These are phyloP conservation scores for Melanaphis sacchari DNA, from an alignment of 1,140 invertebrate species.

Conservation along the genomic window DNA sequence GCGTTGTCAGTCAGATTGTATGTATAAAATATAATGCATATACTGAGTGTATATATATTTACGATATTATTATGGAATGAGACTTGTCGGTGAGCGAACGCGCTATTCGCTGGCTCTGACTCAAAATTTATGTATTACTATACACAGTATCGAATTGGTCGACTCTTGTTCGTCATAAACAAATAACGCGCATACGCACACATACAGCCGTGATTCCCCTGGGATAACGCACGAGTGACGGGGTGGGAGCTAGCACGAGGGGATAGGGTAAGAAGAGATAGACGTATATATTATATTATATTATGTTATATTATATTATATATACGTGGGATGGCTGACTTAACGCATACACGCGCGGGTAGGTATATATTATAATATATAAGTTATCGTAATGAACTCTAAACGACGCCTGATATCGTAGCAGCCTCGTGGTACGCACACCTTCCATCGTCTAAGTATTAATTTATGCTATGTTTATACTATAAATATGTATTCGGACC, in stretches of 20 bases:
- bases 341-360: not conserved
- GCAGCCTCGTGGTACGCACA: not conserved
- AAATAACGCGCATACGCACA: not conserved
- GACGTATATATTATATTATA: not conserved
- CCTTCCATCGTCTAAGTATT: not conserved
- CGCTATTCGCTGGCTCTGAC: not conserved
- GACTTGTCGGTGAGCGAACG: not conserved
- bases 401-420: not conserved
- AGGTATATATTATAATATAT: not conserved
- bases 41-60: not conserved
- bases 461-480: not conserved
- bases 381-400: not conserved
- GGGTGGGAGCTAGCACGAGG: not conserved
- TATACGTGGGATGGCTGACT: not conserved
- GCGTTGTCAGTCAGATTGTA: not conserved
- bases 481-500: not conserved
- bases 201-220: not conserved
- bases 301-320: not conserved
- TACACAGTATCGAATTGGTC: not conserved
- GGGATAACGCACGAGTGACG: not conserved
- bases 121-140: not conserved
- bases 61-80: slow-evolving; percentile 17
- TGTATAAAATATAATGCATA: not conserved
- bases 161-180: slow-evolving; percentile 43
- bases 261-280: not conserved